Evolutionary conservation across 1,140 invertebrate genomes (phyloP).

Genomic region (Magallana ariakensis): DNA sequence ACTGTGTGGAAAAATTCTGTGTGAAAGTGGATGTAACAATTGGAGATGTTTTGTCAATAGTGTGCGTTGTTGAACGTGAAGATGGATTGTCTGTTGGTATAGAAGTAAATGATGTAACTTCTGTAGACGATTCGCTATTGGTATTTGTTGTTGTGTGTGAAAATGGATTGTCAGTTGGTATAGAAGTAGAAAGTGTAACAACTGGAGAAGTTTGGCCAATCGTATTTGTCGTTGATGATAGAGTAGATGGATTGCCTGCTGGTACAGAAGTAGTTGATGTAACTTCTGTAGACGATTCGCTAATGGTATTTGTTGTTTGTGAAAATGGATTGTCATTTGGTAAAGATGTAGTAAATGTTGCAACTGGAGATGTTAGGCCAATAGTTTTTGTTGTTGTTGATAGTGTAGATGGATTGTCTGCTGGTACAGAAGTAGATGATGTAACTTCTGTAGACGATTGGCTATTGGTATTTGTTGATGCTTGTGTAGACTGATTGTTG

Average conservation of each 20-base stretch:
- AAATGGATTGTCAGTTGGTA: not conserved
- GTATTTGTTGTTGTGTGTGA: not conserved
- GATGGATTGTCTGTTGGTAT: not conserved
- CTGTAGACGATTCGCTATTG: not conserved
- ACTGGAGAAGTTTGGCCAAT: not conserved
- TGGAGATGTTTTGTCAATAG: not conserved
- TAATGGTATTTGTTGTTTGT: not conserved
- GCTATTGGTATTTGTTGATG: not conserved
- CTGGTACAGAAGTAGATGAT: not conserved
- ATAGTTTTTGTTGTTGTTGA: not conserved
- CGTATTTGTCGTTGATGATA: not conserved
- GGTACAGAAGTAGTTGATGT: not conserved
- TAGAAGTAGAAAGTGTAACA: not conserved
- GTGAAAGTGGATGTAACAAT: not conserved
- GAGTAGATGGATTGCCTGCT: not conserved
- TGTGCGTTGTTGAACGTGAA: not conserved
- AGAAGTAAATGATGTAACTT: not conserved
- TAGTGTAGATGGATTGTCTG: not conserved
- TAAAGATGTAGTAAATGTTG: not conserved
- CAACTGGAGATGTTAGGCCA: not conserved
- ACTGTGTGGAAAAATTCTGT: not conserved
- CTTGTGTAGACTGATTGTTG: not conserved
- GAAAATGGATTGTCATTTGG: not conserved
- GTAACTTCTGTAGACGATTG: not conserved
- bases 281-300: not conserved